A percentile compares a stretch with the other conserved stretches of the same genome.
These are phyloP conservation scores for Paraescarpia echinospica DNA, from an alignment of 1,140 invertebrate species.

Conservation along the genomic window DNA sequence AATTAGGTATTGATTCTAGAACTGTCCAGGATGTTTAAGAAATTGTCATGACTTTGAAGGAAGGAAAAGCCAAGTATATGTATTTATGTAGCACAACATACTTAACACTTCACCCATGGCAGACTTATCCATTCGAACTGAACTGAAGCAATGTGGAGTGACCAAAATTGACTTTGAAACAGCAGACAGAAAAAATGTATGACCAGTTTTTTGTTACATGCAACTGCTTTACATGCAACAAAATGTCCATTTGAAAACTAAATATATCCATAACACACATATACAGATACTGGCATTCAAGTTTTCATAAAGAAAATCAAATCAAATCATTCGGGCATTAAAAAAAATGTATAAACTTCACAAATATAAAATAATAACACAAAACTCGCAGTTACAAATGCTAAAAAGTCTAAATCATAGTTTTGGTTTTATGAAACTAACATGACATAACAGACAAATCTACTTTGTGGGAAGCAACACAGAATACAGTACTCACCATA, in stretches of 20 bases:
- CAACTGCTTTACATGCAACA: not conserved
- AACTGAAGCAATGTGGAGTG: too few relatives aligned
- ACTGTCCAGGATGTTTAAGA: not conserved
- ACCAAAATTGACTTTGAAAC: too few relatives aligned
- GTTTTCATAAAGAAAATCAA: not conserved
- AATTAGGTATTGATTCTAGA: not conserved
- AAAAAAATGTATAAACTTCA: not conserved
- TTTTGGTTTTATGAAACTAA: too few relatives aligned
- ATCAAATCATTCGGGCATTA: not conserved
- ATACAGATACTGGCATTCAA: not conserved
- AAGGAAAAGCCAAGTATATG: not conserved
- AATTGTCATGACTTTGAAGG: not conserved
- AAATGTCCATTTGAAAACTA: not conserved
- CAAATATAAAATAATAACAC: not conserved
- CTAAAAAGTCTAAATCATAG: not conserved
- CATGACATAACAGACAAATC: not conserved
- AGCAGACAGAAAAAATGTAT: not conserved
- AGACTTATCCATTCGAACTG: too few relatives aligned
- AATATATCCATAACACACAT: not conserved
- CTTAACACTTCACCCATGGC: too few relatives aligned
- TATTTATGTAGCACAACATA: too few relatives aligned
- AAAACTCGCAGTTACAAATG: not conserved
- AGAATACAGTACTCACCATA: not conserved
- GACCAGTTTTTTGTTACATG: not conserved
- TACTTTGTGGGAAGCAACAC: not conserved